Percentiles rank a stretch among this genome's conserved stretches.
These are phyloP conservation scores for Gorsachius goisagi DNA, from an alignment of 2,113 vertebrate species.

Conservation along the genomic window DNA sequence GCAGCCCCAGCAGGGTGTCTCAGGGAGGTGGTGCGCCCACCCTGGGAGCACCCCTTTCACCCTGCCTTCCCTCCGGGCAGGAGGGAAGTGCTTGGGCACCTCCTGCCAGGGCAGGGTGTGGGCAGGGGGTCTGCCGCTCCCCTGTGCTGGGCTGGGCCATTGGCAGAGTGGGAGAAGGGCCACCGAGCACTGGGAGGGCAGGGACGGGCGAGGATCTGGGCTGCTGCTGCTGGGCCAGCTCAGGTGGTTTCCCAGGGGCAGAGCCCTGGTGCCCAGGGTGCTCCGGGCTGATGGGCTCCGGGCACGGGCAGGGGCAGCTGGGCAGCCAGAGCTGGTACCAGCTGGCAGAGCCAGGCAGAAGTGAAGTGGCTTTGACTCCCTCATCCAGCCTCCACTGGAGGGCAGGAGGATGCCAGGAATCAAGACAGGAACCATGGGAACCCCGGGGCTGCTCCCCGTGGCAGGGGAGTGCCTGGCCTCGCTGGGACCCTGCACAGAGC, in stretches of 20 bases:
- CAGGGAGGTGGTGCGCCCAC: not conserved
- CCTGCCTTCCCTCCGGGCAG: not conserved
- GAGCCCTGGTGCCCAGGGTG: no score
- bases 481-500: not conserved
- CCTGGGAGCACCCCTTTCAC: not conserved
- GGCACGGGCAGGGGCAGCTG: not conserved
- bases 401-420: constrained; percentile 15
- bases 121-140: not conserved
- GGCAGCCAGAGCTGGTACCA: not conserved
- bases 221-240: not conserved
- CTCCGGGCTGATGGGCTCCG: not conserved
- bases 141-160: not conserved
- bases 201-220: not conserved
- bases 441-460: not conserved
- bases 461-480: not conserved
- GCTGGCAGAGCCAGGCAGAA: not conserved
- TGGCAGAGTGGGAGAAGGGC: not conserved
- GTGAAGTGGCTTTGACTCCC: not conserved
- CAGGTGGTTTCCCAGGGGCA: no score
- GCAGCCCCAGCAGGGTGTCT: not conserved
- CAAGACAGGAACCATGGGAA: not conserved
- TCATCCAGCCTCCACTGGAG: constrained; percentile 3
- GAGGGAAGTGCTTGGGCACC: not conserved
- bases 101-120: not conserved
- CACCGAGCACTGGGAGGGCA: fast-evolving